phyloP scores from a whole-genome alignment of 1,140 invertebrate species.

The Dendroctonus valens region DNA sequence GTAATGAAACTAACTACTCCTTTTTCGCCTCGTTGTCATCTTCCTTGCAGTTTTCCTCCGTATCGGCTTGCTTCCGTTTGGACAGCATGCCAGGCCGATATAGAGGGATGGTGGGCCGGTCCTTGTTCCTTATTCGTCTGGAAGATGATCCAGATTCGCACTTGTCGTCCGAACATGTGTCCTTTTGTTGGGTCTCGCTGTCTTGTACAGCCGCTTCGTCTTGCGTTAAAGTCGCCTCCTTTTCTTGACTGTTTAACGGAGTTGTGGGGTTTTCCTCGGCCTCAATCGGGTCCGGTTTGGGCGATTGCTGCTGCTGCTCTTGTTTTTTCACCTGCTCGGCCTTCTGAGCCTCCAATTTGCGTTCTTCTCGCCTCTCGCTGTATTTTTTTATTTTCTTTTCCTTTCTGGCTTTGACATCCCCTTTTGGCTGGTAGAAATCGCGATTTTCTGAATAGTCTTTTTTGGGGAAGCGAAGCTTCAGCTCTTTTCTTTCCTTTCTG shows the following conservation, averaged over 20 bases:
- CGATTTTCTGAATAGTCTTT: conserved; percentile 39
- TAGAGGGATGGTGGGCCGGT: conserved; percentile 47
- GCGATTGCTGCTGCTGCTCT: conserved; percentile 22
- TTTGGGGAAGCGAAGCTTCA: conserved; percentile 38
- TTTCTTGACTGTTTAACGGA: no score
- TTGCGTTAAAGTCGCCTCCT: not conserved
- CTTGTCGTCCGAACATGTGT: conserved; percentile 17
- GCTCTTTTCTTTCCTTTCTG: conserved; percentile 39
- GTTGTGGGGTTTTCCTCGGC: not conserved
- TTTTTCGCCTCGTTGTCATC: conserved; percentile 20
- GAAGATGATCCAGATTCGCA: conserved; percentile 31
- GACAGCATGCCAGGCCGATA: conserved; percentile 50
- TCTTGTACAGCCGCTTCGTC: not conserved
- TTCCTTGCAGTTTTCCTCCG: conserved; percentile 28
- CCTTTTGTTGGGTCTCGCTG: no score
- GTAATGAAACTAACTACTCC: not conserved
- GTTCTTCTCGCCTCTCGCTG: conserved; percentile 49
- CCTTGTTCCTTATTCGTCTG: conserved; percentile 55
- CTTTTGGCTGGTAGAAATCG: conserved; percentile 14
- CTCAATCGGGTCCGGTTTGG: not conserved
- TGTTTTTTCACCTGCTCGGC: conserved; percentile 36
- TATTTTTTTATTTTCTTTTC: conserved; percentile 50
- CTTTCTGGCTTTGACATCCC: conserved; percentile 31
- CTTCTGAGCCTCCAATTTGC: conserved; percentile 46
- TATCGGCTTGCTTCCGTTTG: conserved; percentile 42